Evolutionary conservation across 2,113 vertebrate species (phyloP).

Genomic region (Dolichotis patagonum): DNA sequence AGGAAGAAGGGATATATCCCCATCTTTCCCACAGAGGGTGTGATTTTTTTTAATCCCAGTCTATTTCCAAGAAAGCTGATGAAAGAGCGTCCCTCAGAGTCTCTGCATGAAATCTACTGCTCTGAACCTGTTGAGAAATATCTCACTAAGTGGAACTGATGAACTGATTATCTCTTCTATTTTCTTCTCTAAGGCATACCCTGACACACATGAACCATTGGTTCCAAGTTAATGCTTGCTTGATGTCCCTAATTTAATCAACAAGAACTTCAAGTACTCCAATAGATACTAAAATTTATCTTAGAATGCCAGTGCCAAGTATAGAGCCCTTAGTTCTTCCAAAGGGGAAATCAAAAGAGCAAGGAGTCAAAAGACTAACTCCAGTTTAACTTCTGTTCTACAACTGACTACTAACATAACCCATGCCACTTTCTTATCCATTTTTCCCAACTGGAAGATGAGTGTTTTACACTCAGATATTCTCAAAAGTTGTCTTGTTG

Average conservation of each 20-base stretch:
- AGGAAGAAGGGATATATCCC: neutral
- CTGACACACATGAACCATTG: neutral
- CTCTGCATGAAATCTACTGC: neutral
- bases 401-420: neutral
- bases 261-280: conserved; percentile 6
- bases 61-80: neutral
- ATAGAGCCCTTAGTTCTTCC: neutral
- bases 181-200: neutral
- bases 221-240: neutral
- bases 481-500: neutral
- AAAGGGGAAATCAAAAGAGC: neutral
- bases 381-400: neutral
- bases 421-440: neutral
- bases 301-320: neutral
- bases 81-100: neutral
- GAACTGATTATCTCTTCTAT: neutral
- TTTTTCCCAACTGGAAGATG: neutral
- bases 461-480: neutral
- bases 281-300: neutral
- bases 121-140: neutral
- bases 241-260: neutral
- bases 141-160: neutral
- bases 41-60: neutral
- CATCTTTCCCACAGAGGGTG: neutral
- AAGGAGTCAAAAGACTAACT: neutral